A percentile compares a stretch with the other conserved stretches of the same genome.
Evolutionary conservation across 2,113 vertebrate species (phyloP).

Genomic region (Sphaerodactylus townsendi): DNA sequence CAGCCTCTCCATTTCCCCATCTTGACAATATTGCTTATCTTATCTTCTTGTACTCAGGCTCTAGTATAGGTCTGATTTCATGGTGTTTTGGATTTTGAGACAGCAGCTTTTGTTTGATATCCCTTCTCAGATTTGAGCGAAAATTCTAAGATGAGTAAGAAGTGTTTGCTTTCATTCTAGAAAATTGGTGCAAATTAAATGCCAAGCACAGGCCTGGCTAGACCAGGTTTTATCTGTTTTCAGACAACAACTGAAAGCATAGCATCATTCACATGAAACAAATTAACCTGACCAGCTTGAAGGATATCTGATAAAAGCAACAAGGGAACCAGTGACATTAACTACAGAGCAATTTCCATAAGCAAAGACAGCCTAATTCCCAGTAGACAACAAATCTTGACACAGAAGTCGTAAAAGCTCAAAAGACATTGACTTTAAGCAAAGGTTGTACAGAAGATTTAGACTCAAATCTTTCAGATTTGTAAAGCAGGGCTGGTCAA

Average conservation of each 20-base stretch:
- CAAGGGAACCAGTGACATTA: background rate
- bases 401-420: background rate
- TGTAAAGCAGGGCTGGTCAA: background rate
- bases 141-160: background rate
- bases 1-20: constrained; percentile 41
- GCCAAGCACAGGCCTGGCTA: background rate
- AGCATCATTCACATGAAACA: constrained; percentile 1
- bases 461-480: background rate
- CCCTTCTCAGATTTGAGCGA: background rate
- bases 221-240: constrained; percentile 15
- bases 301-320: constrained; percentile 6
- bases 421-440: background rate
- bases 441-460: background rate
- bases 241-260: background rate
- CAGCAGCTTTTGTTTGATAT: background rate
- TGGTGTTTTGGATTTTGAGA: background rate
- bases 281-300: constrained; percentile 19
- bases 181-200: constrained; percentile 22
- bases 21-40: background rate
- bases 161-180: background rate
- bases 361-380: constrained; percentile 26
- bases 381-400: constrained; percentile 6
- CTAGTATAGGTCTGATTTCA: background rate
- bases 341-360: background rate
- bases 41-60: background rate